Percentiles rank a stretch among this genome's conserved stretches.
phyloP scores from a whole-genome alignment of 2,113 vertebrate species.

The Spilogale gracilis region DNA sequence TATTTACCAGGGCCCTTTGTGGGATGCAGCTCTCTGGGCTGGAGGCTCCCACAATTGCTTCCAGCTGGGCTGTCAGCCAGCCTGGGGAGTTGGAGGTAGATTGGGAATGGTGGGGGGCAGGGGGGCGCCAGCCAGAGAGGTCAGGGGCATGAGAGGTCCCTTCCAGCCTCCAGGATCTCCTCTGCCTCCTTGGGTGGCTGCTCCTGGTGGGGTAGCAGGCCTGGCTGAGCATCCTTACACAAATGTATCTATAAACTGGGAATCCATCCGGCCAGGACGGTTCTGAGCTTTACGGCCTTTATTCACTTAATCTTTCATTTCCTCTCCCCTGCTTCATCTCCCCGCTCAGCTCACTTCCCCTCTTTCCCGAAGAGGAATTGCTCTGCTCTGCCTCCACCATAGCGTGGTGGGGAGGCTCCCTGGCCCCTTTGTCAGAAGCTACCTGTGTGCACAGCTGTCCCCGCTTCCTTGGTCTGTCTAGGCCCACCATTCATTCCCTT shows the following conservation, averaged over 20 bases:
- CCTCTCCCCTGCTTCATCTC: slow-evolving; percentile 79
- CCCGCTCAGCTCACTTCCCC: slow-evolving; percentile 80
- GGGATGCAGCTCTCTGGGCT: slow-evolving; percentile 73
- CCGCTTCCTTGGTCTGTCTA: neutral
- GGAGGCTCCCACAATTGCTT: slow-evolving; percentile 82
- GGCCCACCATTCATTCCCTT: neutral
- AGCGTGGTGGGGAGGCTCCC: neutral
- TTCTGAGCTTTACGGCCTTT: slow-evolving; percentile 78
- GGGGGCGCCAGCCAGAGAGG: slow-evolving; percentile 7
- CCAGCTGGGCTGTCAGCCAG: slow-evolving; percentile 82
- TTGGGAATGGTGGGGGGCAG: neutral
- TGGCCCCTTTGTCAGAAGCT: slow-evolving; percentile 68
- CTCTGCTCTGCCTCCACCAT: slow-evolving; percentile 56
- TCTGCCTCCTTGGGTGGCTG: slow-evolving; percentile 55
- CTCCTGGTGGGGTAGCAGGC: neutral
- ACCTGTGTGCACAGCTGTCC: slow-evolving; percentile 72
- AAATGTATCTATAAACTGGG: slow-evolving; percentile 75
- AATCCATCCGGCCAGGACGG: slow-evolving; percentile 77
- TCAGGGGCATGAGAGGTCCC: neutral
- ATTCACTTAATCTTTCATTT: slow-evolving; percentile 83
- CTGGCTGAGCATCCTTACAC: slow-evolving; percentile 53
- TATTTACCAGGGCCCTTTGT: slow-evolving; percentile 81
- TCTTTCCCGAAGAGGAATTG: slow-evolving; percentile 73
- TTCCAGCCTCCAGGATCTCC: neutral
- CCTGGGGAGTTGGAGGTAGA: neutral